Evolutionary conservation across 1,140 invertebrate genomes (phyloP).

Genomic region (Zaprionus davidi): DNA sequence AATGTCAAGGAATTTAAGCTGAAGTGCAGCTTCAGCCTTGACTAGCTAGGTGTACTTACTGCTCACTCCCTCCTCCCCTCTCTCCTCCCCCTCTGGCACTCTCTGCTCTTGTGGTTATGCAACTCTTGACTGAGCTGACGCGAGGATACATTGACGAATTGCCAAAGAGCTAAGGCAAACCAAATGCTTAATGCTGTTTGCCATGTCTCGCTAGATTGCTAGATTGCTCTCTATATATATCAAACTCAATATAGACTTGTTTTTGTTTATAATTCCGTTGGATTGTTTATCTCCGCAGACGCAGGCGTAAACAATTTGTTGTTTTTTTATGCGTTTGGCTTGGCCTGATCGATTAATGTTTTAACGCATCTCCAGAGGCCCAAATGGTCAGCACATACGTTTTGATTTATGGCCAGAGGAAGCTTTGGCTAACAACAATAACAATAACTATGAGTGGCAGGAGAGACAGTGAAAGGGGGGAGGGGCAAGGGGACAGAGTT

Average conservation of each 20-base stretch:
- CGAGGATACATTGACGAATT: slow-evolving; percentile 28
- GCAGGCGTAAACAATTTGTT: slow-evolving; percentile 51
- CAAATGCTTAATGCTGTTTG: not conserved
- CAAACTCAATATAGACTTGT: slow-evolving; percentile 12
- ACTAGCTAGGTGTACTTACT: not conserved
- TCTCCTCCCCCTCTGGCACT: not conserved
- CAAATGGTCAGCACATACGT: slow-evolving; percentile 37
- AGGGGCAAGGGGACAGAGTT: not conserved
- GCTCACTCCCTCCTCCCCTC: not conserved
- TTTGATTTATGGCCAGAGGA: slow-evolving; percentile 66
- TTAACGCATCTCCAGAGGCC: slow-evolving; percentile 32
- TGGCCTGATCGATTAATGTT: slow-evolving; percentile 71
- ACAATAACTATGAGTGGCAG: slow-evolving; percentile 16
- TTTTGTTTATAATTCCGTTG: slow-evolving; percentile 57
- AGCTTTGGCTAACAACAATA: slow-evolving; percentile 39
- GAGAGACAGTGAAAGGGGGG: not conserved
- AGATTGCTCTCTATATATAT: not conserved
- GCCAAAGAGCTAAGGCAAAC: not conserved
- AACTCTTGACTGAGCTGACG: slow-evolving; percentile 18
- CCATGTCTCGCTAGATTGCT: not conserved
- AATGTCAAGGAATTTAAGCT: slow-evolving; percentile 58
- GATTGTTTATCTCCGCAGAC: slow-evolving; percentile 58
- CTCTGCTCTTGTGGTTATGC: slow-evolving; percentile 24
- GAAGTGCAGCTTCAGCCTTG: slow-evolving; percentile 20
- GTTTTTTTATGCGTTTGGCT: slow-evolving; percentile 62